Evolutionary conservation across 2,113 vertebrate species (phyloP).

Genomic region (Oxyura jamaicensis): DNA sequence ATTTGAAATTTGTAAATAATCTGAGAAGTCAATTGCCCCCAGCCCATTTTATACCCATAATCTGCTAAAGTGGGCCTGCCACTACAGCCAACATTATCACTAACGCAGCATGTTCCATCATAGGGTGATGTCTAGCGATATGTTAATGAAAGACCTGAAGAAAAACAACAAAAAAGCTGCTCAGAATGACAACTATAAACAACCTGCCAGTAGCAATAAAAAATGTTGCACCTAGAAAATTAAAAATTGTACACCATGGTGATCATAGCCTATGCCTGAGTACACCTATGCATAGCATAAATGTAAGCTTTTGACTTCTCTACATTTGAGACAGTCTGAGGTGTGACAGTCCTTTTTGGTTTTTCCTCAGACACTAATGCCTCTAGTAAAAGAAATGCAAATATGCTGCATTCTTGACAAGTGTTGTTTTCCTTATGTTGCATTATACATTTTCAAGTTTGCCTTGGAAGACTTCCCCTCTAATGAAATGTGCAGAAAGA

Average conservation of each 20-base stretch:
- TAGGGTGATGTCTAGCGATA: neutral
- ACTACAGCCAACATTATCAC: slow-evolving; percentile 3
- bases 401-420: neutral
- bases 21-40: slow-evolving; percentile 51
- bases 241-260: slow-evolving; percentile 5
- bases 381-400: neutral
- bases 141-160: slow-evolving; percentile 12
- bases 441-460: neutral
- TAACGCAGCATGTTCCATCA: neutral
- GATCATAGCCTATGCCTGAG: neutral
- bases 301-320: neutral
- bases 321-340: neutral
- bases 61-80: slow-evolving; percentile 17
- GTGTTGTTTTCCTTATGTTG: neutral
- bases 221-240: neutral
- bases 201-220: neutral
- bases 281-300: neutral
- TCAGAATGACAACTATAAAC: neutral
- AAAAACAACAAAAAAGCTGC: neutral
- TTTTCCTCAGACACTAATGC: neutral
- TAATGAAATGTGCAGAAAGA: slow-evolving; percentile 3
- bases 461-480: neutral
- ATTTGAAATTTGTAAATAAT: slow-evolving; percentile 53
- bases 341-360: neutral
- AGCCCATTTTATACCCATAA: slow-evolving; percentile 34